Evolutionary conservation across 2,888 invertebrate species (phyloP).

Genomic region (Lordiphosa andalusiaca): DNA sequence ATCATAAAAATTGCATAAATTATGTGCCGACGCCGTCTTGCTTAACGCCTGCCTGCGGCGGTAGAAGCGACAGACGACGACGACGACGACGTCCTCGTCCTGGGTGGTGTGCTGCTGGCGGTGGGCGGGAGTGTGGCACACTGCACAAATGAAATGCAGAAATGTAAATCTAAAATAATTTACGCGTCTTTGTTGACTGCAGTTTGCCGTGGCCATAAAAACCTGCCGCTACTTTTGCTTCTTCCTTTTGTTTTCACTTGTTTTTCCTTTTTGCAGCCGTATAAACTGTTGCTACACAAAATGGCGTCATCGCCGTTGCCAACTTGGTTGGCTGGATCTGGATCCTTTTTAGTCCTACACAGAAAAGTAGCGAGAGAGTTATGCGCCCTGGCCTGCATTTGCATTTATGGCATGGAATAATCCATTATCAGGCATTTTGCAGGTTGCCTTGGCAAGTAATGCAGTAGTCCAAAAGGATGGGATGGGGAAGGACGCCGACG

Average conservation of each 20-base stretch:
- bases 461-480: slow-evolving; percentile 35
- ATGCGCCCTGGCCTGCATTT: slow-evolving; percentile 56
- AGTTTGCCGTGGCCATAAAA: slow-evolving; percentile 47
- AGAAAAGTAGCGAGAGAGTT: slow-evolving; percentile 20
- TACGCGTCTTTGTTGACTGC: slow-evolving; percentile 76
- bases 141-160: slow-evolving; percentile 72
- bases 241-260: slow-evolving; percentile 32
- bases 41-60: slow-evolving; percentile 61
- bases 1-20: slow-evolving; percentile 75
- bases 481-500: slow-evolving; percentile 11
- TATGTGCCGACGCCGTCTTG: slow-evolving; percentile 69
- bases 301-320: slow-evolving; percentile 58
- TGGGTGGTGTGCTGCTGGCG: background rate
- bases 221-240: slow-evolving; percentile 25
- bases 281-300: slow-evolving; percentile 62
- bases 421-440: slow-evolving; percentile 74
- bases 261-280: slow-evolving; percentile 36
- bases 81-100: slow-evolving; percentile 28
- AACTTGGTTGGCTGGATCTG: slow-evolving; percentile 27
- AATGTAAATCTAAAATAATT: slow-evolving; percentile 78
- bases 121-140: slow-evolving; percentile 27
- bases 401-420: slow-evolving; percentile 73
- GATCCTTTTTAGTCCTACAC: slow-evolving; percentile 18
- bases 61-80: slow-evolving; percentile 37
- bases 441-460: slow-evolving; percentile 71